Percentiles rank a stretch among this genome's conserved stretches.
Evolutionary conservation across 2,888 invertebrate species (phyloP).

Genomic region (Agrotis puta): DNA sequence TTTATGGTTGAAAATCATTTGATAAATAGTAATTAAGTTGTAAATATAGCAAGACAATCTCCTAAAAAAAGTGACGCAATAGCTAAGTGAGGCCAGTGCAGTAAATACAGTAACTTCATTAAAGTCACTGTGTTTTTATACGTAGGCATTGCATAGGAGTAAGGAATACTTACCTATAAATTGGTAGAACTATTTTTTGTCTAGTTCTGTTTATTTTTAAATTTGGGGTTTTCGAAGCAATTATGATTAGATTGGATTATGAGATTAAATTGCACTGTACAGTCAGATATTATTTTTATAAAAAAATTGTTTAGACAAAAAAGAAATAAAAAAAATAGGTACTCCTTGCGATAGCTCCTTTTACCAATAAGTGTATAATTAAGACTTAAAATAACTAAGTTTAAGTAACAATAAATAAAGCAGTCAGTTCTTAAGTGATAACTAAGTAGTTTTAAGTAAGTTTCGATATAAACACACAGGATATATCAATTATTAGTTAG

Average conservation of each 20-base stretch:
- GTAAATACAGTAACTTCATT: background rate
- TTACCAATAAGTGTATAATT: background rate
- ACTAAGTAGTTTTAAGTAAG: background rate
- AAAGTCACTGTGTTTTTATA: too few species aligned
- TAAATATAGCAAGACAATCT: background rate
- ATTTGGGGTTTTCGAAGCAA: too few species aligned
- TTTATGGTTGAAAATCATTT: background rate
- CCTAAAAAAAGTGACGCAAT: background rate
- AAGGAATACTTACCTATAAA: too few species aligned
- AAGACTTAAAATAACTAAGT: conserved; percentile 1
- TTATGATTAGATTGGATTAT: too few species aligned
- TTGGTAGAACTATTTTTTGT: too few species aligned
- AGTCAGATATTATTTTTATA: background rate
- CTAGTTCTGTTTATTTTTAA: too few species aligned
- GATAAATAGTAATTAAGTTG: conserved; percentile 3
- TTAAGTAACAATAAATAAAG: background rate
- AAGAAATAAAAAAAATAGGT: background rate
- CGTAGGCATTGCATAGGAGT: too few species aligned
- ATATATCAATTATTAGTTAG: conserved; percentile 26
- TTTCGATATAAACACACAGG: background rate
- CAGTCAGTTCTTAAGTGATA: conserved; percentile 2
- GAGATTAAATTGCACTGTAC: too few species aligned
- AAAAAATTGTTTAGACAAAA: background rate
- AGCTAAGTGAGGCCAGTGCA: background rate
- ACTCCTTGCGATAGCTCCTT: too few species aligned